phyloP scores from a whole-genome alignment of 2,113 vertebrate species.

The Ranitomeya imitator region DNA sequence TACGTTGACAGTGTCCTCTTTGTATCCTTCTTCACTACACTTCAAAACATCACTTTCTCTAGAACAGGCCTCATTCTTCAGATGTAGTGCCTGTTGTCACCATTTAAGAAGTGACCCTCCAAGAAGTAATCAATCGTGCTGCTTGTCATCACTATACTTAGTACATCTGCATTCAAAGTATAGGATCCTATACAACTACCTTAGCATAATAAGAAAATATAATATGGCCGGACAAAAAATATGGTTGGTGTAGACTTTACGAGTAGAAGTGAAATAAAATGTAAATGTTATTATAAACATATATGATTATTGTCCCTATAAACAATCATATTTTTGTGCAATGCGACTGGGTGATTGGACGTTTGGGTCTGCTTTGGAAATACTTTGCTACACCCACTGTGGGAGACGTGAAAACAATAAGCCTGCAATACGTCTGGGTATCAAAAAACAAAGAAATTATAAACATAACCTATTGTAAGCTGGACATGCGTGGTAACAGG shows the following conservation, averaged over 20 bases:
- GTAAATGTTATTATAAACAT: too few relatives aligned
- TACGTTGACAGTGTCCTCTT: not conserved
- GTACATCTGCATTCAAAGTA: too few relatives aligned
- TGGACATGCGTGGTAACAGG: not conserved
- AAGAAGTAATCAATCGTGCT: too few relatives aligned
- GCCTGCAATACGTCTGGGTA: not conserved
- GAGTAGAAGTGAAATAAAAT: too few relatives aligned
- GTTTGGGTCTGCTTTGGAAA: too few relatives aligned
- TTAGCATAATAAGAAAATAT: not conserved
- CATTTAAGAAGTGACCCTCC: not conserved
- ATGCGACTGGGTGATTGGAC: too few relatives aligned
- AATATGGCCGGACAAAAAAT: not conserved
- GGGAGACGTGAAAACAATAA: not conserved
- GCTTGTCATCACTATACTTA: constrained; percentile 11
- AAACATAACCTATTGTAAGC: not conserved
- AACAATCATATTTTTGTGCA: not conserved
- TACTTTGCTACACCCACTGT: too few relatives aligned
- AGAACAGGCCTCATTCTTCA: not conserved
- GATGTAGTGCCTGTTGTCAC: not conserved
- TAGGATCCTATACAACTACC: not conserved
- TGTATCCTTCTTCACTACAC: not conserved
- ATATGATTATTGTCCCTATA: not conserved
- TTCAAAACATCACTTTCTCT: not conserved
- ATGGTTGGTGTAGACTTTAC: too few relatives aligned
- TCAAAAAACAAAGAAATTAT: not conserved